Base-by-base conservation (phyloP, 30 jellyfish, hydroid and myxozoan genomes). In the Calvadosia cruxmelitensis region DNA sequence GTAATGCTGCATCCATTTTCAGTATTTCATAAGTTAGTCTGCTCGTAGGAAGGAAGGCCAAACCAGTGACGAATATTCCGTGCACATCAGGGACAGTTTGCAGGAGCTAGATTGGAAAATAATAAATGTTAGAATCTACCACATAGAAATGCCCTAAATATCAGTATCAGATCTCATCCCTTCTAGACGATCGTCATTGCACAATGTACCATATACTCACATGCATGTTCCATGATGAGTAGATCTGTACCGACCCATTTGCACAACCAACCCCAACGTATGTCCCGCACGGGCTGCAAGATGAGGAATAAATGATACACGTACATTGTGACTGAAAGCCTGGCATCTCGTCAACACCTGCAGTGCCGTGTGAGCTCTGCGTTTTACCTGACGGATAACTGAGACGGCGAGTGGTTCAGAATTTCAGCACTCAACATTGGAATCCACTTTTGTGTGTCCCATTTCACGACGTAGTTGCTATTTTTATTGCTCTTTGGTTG, bases 181-280 rank as follows among this genome's bases (percentile, higher is more conserved):
- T n/a, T n/a, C n/a, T n/a, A n/a, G n/a, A n/a, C n/a, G n/a, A n/a
- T n/a, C n/a, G n/a, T n/a, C n/a, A n/a, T n/a, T n/a, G n/a, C n/a
- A n/a, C n/a, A n/a, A n/a, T n/a, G n/a, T n/a, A n/a, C n/a, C n/a
- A 42, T 42, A 10, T 5, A 10, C 76, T 31, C 71, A 88, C 97
- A 76, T 62, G 72, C 84, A 88, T 76, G 35, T 77, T 88, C 97
- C 97, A 88, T 29, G 97, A 70, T 7, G 76, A 78, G 67, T 80
- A 88, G 52, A 88, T 53, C 29, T 53, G 51, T 2, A 88, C 79
- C 2, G 94, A 81, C 23, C 97, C 97, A 72, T 81, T 86, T 16
- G 97, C 92, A 33, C 94, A 78, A 13, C 97, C 97, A 32, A 82
- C 82, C 24, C 87, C 97, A 15, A 81, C 74, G 68, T 80, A 88